Percentiles rank a stretch among this genome's conserved stretches.
phyloP scores from a whole-genome alignment of 2,113 vertebrate species.

The Siniperca knerii region DNA sequence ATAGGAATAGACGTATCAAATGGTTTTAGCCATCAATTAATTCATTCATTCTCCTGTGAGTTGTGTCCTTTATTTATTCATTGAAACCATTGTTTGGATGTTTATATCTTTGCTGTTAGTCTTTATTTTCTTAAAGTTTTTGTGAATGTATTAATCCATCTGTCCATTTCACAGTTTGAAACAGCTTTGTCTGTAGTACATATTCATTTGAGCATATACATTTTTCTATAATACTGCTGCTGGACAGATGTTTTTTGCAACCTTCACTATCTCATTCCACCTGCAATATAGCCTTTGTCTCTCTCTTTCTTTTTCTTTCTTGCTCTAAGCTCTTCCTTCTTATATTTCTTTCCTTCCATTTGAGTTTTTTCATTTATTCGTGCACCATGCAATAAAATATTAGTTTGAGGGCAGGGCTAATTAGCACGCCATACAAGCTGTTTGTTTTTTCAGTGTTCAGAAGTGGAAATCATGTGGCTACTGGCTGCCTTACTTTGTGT shows the following conservation, averaged over 20 bases:
- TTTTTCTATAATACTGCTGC: neutral
- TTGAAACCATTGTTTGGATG: slow-evolving; percentile 6
- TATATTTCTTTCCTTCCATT: neutral
- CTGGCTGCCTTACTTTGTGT: slow-evolving; percentile 40
- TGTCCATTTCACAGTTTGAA: neutral
- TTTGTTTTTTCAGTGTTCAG: slow-evolving; percentile 59
- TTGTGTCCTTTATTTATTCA: neutral
- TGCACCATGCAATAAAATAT: slow-evolving; percentile 39
- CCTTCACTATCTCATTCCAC: neutral
- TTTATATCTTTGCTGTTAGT: neutral
- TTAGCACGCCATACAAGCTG: slow-evolving; percentile 47
- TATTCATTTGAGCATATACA: neutral
- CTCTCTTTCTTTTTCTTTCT: neutral
- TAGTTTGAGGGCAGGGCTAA: slow-evolving; percentile 54
- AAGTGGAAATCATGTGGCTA: slow-evolving; percentile 54
- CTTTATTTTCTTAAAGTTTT: neutral
- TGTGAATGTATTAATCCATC: neutral
- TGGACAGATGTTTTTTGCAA: neutral
- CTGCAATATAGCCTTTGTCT: neutral
- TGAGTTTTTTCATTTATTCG: slow-evolving; percentile 6
- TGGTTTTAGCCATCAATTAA: slow-evolving; percentile 12
- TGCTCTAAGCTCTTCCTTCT: slow-evolving; percentile 9
- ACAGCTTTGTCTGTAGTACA: neutral
- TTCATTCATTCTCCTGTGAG: neutral
- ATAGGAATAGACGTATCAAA: neutral